Evolutionary conservation across 2,888 invertebrate genomes (phyloP), one percentile per base, ranked within the genome.

Genomic region (Drosophila differens): DNA sequence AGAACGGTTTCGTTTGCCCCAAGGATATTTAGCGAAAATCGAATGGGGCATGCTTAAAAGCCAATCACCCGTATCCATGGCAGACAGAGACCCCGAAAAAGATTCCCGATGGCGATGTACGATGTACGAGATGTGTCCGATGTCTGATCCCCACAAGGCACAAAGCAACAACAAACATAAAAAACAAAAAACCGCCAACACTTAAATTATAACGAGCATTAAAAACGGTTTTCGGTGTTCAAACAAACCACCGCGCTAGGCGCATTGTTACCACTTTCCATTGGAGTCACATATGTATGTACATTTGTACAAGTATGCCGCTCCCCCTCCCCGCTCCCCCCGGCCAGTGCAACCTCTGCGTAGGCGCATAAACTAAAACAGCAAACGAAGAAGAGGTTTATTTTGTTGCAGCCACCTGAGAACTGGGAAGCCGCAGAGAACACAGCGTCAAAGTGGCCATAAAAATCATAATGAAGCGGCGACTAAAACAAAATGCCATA

Each of bases 391-490:
- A 30, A n/a, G 19, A 19, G 5, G 32, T 19, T 44, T 22, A 22
- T 22, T 39, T 61, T 60, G 57, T 74, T 76, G 76, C 78, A 73
- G 67, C 70, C 76, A 81, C 69, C 69, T 74, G 82, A 80, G 68
- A 61, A 37, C 16, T 22, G 61, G 39, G 51, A 51, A 41, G n/a
- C n/a, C n/a, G 19, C 60, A 32, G 33, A 28, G 51, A 63, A 65
- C 66, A 62, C 73, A 76, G 76, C 74, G 77, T 85, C 74, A 83
- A 88, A 89, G 85, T 85, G 85, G 74, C 90, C 85, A 87, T 87
- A 87, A 87, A 87, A 89, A 89, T 87, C 90, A 89, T 89, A 87
- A 87, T 89, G 90, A 89, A 87, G 83, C 85, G 88, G 85, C 85
- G 85, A 89, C 88, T 85, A 77, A 80, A 87, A 80, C 85, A 85